Base-by-base conservation (phyloP, 1,140 invertebrate species). In the Calycopis cecrops region DNA sequence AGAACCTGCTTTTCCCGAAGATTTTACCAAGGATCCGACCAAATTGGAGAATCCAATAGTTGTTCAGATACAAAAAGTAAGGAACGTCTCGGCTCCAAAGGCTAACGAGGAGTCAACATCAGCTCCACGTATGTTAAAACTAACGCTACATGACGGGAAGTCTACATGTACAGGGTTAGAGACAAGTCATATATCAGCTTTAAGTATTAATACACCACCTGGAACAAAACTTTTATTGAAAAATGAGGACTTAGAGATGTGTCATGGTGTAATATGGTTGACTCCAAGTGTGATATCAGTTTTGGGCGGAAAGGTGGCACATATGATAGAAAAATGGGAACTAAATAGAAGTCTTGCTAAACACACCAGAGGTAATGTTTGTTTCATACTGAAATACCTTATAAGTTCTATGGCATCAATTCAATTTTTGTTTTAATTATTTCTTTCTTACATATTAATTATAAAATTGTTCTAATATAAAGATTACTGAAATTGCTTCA, bases 31-130 rank as follows among this genome's bases (percentile, higher is more conserved):
- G 55, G 90, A 91, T 40, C 91, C 92, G 54, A 78, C 87, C 48
- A 88, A 88, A 83, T 84, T 93, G 57, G 83, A 92, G 55, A 92
- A 92, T 9, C 90, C 93, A 54, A 90, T 96, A 56, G 92, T 97
- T 9, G 85, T 97, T 16, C 96, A 98, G 90, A 92, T 98, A 67
- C 93, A 95, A 79, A 95, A 96, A 79, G 90, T 97, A 42, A 89
- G 94, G 11, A 97, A 97, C 89, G 91, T 96, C 38, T 91, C 95
- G 35, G 95, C 95, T 14, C 96, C 96, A n/a, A 97, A 97, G 87
- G 92, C 92, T 35, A 95, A 96, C 86, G 95, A 97, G 75, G 94
- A 96, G 64, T 96, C 94, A 11, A 91, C 91, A 62, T 88, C 90
- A 51, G 94, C 94, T 40, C 95, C 96, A 1, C 89, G 94, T 9